Evolutionary conservation across 92 coral and sea anemone species (phyloP), one percentile per base, ranked within the genome.

Genomic region (Parazoanthus darwini): DNA sequence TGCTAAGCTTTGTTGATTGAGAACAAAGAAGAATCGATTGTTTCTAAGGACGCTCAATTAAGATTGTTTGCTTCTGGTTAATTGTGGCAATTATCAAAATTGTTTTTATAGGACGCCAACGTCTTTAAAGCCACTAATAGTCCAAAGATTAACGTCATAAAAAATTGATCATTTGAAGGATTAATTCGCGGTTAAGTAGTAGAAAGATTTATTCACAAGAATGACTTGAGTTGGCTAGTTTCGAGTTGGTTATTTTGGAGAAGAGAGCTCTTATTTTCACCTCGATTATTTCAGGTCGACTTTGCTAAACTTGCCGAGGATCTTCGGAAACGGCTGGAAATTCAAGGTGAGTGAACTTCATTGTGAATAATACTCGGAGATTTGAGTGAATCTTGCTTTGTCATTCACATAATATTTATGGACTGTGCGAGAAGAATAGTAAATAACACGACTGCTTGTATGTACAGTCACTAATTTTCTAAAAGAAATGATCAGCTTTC

Each of bases 231-330:
- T 75, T 75, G 35, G n/a, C 48, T 38, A 33, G 37, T 74, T 33
- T 22, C 7, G 83, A 36, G 29, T 6, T 48, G 11, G 76, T 42
- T 22, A 67, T 26, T 37, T 37, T 59, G 43, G 11, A 35, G 66
- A 29, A 6, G 4, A 26, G 48, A 15, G 10, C 71, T 36, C 14
- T 58, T 39, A 8, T 11, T 59, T 80, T n/a, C 2, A 59, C 6
- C 20, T 38, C 13, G 5, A 76, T 76, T 81, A 18, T 63, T 50
- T 33, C 54, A 95, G 98, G 93, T 95, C n/a, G 98, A 95, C 85
- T 93, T 89, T 78, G 86, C 91, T 37, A 95, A 93, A 88, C 92
- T 95, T 29, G 93, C 98, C 79, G 91, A 92, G 74, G 96, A 95
- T 87, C 90, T 95, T 43, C 85, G 98, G 44, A 84, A 86, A 86